These are phyloP conservation scores for Phyllotis vaccarum DNA, from an alignment of 2,797 vertebrate species.

Conservation along the genomic window DNA sequence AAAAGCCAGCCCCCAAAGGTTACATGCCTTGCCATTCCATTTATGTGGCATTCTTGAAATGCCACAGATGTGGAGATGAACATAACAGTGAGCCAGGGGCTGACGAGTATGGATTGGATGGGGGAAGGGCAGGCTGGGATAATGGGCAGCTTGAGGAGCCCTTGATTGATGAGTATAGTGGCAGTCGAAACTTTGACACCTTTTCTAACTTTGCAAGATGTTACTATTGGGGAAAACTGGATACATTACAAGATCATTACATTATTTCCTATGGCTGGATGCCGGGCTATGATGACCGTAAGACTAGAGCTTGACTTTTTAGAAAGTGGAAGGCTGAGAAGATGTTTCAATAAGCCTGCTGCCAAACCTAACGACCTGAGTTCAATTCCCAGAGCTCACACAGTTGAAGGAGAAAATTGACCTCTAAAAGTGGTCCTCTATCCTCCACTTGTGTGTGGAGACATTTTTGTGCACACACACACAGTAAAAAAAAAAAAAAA, in stretches of 20 bases:
- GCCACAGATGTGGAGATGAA: background rate
- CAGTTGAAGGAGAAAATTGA: background rate
- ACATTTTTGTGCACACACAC: background rate
- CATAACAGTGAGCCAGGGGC: background rate
- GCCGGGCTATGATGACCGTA: background rate
- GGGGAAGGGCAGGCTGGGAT: background rate
- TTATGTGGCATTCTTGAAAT: conserved; percentile 34
- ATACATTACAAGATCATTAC: background rate
- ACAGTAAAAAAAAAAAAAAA: background rate
- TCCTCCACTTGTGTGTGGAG: background rate
- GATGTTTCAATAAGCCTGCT: background rate
- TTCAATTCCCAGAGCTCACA: background rate
- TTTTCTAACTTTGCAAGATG: background rate
- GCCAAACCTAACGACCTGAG: background rate
- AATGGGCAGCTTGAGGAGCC: accelerated
- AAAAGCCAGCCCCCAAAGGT: background rate
- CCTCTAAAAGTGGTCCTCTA: background rate
- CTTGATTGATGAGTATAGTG: accelerated
- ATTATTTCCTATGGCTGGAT: background rate
- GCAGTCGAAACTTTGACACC: background rate
- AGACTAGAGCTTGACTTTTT: background rate
- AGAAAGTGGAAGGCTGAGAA: background rate
- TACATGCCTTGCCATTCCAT: background rate
- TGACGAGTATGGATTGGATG: no score
- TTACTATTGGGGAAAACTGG: background rate